These are phyloP conservation scores for Malthinus flaveolus DNA, from an alignment of 2,888 invertebrate species.

Conservation along the genomic window DNA sequence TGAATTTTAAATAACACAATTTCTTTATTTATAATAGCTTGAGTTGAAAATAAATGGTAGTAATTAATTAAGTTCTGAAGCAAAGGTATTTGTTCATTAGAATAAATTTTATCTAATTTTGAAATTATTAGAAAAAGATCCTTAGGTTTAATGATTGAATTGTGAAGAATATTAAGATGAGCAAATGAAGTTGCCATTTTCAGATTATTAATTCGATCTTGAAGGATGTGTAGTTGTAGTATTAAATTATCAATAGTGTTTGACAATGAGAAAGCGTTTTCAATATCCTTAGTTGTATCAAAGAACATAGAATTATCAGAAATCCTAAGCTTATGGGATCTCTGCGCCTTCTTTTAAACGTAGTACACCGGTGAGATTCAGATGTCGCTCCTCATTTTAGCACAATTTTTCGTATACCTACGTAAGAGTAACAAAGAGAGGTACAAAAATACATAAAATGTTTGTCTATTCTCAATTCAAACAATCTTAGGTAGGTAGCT, in stretches of 20 bases:
- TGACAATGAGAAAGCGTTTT: neutral
- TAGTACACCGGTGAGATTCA: too few relatives aligned
- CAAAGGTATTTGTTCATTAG: neutral
- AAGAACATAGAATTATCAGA: too few relatives aligned
- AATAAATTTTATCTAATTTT: constrained; percentile 4
- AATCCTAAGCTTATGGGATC: too few relatives aligned
- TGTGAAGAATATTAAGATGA: neutral
- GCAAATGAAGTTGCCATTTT: constrained; percentile 1
- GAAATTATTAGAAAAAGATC: neutral
- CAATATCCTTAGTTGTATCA: neutral
- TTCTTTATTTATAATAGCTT: neutral
- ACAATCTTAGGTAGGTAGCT: too few relatives aligned
- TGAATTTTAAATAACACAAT: constrained; percentile 8
- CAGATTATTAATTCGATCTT: neutral
- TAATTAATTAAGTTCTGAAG: neutral
- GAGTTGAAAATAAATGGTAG: constrained; percentile 2
- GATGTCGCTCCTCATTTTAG: too few relatives aligned
- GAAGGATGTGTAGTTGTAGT: neutral
- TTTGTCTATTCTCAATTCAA: too few relatives aligned
- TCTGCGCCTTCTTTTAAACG: too few relatives aligned
- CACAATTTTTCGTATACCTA: too few relatives aligned
- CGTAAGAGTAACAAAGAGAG: too few relatives aligned
- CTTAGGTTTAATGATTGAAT: constrained; percentile 3
- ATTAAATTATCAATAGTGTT: neutral
- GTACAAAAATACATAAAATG: too few relatives aligned